Evolutionary conservation across 1,140 invertebrate species (phyloP), one percentile per base, ranked within the genome.

Genomic region (Danaus melanippus): DNA sequence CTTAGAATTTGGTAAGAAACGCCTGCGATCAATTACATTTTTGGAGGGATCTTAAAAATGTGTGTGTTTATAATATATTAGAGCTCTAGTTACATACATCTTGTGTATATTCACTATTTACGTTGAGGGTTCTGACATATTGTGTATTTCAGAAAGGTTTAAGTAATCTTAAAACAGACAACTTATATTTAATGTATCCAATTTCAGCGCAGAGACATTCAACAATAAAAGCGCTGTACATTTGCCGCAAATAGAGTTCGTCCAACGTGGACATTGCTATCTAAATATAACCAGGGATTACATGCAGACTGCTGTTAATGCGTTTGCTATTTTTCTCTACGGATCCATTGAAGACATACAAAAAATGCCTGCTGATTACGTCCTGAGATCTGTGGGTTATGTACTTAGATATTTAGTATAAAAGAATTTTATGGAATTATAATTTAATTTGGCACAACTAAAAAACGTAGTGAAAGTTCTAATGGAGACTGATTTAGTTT

Each of bases 271-370:
- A 0, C 64, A 81, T 48, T 67, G 59, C 9, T 39, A 56, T 10
- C 69, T 86, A 9, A 68, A 76, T 5, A 45, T 77, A 11, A 81
- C 74, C 2, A 62, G 62, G 0, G 83, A 86, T 50, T 71, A 69
- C 39, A 80, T 86, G 83, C 83, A 86, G 60, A 84, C 80, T 0
- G 83, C 83, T 0, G 62, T 86, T 8, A 64, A 86, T 12, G 83
- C 83, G 0, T 83, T 86, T 53, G 66, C 73, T 3, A 84, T 86
- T 9, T 71, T 86, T 9, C 58, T 76, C 1, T 51, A 72, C 0
- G 79, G 83, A 9, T 58, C 51, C 7, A 11, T 79, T 7, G 50
- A 60, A 0, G 83, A 86, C 46, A 62, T 86, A 2, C 10, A 62
- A 21, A 53, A 62, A 21, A 49, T 86, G 15, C 77, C 80, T 1